Conservation (phyloP, 2,113 vertebrate species). For the Peromyscus leucopus region DNA sequence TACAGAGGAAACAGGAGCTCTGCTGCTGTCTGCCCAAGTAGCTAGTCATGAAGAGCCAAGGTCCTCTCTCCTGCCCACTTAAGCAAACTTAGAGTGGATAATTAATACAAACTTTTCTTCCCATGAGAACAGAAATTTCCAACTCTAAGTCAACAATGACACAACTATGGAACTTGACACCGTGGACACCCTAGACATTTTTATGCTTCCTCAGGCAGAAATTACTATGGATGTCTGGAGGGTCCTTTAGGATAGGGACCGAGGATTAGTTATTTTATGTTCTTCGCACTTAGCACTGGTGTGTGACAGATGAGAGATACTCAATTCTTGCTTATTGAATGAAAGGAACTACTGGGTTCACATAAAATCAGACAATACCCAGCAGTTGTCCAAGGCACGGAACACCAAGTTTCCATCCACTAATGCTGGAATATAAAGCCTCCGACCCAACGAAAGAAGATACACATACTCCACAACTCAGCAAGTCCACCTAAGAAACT, state of each 20-base stretch:
- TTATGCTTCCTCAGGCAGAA: neutral
- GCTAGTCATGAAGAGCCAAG: neutral
- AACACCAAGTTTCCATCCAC: neutral
- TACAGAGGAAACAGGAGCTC: too few species aligned
- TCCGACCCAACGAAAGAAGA: neutral
- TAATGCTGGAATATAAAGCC: neutral
- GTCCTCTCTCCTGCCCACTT: neutral
- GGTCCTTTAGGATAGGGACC: neutral
- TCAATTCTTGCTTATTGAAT: neutral
- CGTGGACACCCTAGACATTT: neutral
- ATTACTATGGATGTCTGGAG: neutral
- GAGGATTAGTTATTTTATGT: neutral
- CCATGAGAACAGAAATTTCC: neutral
- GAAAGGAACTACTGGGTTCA: neutral
- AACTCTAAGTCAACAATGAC: neutral
- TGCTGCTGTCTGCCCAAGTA: rapidly evolving
- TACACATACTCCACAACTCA: neutral
- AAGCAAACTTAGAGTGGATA: neutral
- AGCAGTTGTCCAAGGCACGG: conserved; percentile 1
- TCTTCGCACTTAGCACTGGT: neutral
- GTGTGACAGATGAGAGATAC: neutral
- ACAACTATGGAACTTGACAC: neutral
- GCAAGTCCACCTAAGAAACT: neutral
- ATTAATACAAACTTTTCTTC: neutral
- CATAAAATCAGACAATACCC: neutral